phyloP scores from a whole-genome alignment of 2,113 vertebrate genomes.

The Menura novaehollandiae region DNA sequence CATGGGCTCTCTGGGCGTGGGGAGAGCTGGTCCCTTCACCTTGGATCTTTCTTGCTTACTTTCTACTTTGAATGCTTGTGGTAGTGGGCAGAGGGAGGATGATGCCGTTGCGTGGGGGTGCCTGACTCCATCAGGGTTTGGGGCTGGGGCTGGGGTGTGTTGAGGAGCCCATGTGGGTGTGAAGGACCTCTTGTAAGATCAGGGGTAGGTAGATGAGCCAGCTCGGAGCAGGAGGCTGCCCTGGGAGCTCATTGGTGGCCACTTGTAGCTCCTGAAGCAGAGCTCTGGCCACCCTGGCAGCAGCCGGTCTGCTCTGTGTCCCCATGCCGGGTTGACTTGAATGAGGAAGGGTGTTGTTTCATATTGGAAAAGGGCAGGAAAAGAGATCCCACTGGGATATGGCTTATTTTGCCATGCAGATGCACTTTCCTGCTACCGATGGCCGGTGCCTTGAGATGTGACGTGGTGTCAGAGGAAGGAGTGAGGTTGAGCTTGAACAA shows the following conservation, averaged over 20 bases:
- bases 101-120: fast-evolving
- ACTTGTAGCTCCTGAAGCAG: neutral
- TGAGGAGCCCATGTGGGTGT: neutral
- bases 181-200: neutral
- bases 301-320: neutral
- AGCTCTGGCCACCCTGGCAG: neutral
- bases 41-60: fast-evolving
- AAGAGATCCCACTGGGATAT: neutral
- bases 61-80: neutral
- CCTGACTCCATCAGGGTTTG: neutral
- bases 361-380: neutral
- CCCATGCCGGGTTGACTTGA: neutral
- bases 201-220: neutral
- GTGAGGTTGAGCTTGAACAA: neutral
- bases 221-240: fast-evolving
- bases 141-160: fast-evolving
- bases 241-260: neutral
- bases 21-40: neutral
- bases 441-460: neutral
- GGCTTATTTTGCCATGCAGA: neutral
- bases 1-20: fast-evolving
- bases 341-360: neutral
- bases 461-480: neutral
- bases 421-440: neutral
- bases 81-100: neutral